Evolutionary conservation across 2,113 vertebrate genomes (phyloP), one percentile per base, ranked within the genome.

Genomic region (Cochlearius cochlearius): DNA sequence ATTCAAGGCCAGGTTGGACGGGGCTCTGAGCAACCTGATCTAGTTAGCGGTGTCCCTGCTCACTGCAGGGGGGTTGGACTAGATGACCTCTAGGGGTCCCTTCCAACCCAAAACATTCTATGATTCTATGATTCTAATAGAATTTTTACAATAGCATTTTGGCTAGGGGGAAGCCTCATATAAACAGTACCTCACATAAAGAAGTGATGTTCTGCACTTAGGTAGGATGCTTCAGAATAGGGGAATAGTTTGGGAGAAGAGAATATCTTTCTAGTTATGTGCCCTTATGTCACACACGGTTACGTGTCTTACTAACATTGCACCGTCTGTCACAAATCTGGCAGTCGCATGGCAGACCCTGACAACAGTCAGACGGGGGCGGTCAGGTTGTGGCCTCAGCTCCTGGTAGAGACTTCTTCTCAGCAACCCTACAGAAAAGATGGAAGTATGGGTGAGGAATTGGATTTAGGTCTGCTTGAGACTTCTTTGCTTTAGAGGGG

Each of bases 371-470:
- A 83, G 3, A 10, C 14, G 39, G 23, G 59, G 22, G 18, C n/a
- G 10, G 58, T 45, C 60, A 63, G 56, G 20, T 12, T 72, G 71
- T 76, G 26, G 32, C 30, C 26, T 84, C 62, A 64, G 30, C 22
- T 92, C 26, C 56, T 68, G 34, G 23, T 30, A 75, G 15, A 73
- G 11, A 22, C 14, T 58, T 64, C 15, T 52, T 36, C 52, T 62
- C 20, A 68, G 52, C n/a, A 79, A 32, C 8, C 19, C 20, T 47
- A 17, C 26, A 68, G 71, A 62, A 79, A 85, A 58, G 38, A 34
- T 5, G 6, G 6, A 81, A 49, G 25, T 30, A 43, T 0, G 0
- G 0, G 1, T 27, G 27, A 63, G 30, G 39, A 81, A 41, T 4
- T 47, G 10, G 6, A 11, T 87, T 63, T 58, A 64, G 56, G 22